phyloP scores from a whole-genome alignment of 2,888 invertebrate genomes.

The Ectobius pallidus region DNA sequence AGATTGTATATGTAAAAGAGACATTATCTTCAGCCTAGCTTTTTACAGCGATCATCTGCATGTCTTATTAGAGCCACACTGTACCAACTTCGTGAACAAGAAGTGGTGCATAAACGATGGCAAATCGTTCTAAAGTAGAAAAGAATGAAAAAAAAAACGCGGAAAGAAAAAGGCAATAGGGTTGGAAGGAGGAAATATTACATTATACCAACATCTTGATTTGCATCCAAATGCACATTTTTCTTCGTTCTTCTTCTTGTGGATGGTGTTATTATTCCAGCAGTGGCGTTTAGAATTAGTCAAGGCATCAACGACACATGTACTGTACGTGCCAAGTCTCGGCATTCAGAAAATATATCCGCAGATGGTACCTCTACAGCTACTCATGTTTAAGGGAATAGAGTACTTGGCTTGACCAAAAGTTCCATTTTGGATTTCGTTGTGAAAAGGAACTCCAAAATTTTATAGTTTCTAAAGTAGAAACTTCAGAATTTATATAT shows the following conservation, averaged over 20 bases:
- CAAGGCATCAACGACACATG: neutral
- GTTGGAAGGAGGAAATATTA: constrained; percentile 35
- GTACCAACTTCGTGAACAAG: neutral
- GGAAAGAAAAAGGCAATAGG: neutral
- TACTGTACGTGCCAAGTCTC: too few species aligned
- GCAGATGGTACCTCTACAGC: too few species aligned
- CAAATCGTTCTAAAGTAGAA: neutral
- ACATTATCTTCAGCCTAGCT: too few species aligned
- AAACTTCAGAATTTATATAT: too few species aligned
- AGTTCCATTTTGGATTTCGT: too few species aligned
- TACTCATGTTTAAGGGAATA: too few species aligned
- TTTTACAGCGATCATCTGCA: too few species aligned
- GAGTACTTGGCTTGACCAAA: too few species aligned
- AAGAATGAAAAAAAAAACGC: neutral
- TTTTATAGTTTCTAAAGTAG: too few species aligned
- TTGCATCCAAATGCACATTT: constrained; percentile 43
- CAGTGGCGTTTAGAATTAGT: constrained; percentile 6
- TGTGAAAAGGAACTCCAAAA: too few species aligned
- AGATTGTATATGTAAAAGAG: too few species aligned
- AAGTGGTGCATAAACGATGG: constrained; percentile 11
- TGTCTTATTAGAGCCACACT: neutral
- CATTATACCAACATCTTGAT: constrained; percentile 42
- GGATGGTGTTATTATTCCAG: constrained; percentile 32
- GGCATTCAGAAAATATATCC: too few species aligned
- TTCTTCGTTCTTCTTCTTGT: constrained; percentile 30